These are phyloP conservation scores for Conus betulinus DNA, from an alignment of 1,140 invertebrate species.

Conservation along the genomic window DNA sequence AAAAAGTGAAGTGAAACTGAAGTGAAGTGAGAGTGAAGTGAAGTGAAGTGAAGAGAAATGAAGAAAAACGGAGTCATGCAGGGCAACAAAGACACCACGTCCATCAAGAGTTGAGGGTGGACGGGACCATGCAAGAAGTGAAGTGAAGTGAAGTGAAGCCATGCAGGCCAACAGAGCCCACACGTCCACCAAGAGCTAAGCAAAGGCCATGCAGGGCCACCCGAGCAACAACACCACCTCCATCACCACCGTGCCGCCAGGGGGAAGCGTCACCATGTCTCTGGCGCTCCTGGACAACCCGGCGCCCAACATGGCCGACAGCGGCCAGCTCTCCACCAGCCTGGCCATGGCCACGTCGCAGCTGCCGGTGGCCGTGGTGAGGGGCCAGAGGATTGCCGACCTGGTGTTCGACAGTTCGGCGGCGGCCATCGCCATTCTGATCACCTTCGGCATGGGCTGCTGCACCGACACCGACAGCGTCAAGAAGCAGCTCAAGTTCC, in stretches of 20 bases:
- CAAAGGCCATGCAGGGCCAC: no score
- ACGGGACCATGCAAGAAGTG: no score
- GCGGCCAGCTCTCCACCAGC: conserved; percentile 22
- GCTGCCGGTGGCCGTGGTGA: conserved; percentile 54
- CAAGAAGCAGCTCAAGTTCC: conserved; percentile 69
- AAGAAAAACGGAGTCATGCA: no score
- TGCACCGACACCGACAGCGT: conserved; percentile 68
- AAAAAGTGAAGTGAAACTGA: no score
- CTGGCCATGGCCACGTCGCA: conserved; percentile 55
- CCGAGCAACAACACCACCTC: no score
- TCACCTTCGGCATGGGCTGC: conserved; percentile 72
- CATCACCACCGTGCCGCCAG: conserved; percentile 54
- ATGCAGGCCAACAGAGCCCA: no score
- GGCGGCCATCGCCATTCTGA: conserved; percentile 70
- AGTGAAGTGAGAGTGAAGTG: no score
- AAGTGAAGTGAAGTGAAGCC: no score
- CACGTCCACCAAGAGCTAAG: no score
- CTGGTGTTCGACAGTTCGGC: conserved; percentile 69
- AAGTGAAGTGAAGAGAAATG: no score
- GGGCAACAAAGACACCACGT: no score
- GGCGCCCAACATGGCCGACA: conserved; percentile 21
- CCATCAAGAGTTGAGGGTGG: no score
- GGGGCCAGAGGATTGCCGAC: conserved; percentile 66
- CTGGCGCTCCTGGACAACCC: conserved; percentile 57
- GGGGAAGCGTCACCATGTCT: conserved; percentile 65